phyloP scores from a whole-genome alignment of 2,113 vertebrate genomes.

The Mesocricetus auratus region DNA sequence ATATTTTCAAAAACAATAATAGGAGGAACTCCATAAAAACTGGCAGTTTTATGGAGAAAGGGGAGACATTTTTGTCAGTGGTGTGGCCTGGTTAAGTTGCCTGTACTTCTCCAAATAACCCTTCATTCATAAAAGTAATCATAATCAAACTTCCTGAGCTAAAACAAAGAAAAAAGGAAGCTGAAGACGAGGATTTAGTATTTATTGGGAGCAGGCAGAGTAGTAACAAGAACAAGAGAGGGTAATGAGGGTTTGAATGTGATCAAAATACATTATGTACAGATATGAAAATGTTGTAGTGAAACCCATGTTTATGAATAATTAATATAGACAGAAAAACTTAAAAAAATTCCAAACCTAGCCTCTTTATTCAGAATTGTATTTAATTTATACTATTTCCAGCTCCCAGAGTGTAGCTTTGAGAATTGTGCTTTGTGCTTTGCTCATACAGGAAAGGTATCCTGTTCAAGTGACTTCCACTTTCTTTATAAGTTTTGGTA shows the following conservation, averaged over 20 bases:
- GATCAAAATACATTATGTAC: not conserved
- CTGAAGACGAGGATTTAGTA: not conserved
- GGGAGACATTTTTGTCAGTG: not conserved
- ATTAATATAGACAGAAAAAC: not conserved
- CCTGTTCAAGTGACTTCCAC: not conserved
- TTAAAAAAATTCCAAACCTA: not conserved
- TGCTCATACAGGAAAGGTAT: not conserved
- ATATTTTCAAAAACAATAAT: not conserved
- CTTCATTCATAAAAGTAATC: not conserved
- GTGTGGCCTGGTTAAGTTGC: not conserved
- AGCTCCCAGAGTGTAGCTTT: not conserved
- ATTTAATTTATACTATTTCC: not conserved
- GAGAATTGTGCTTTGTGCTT: not conserved
- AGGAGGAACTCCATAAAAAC: not conserved
- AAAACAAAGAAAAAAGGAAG: not conserved
- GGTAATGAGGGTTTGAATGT: not conserved
- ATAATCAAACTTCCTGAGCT: not conserved
- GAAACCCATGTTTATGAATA: too few species aligned
- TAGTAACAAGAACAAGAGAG: not conserved
- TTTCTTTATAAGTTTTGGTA: conserved; percentile 16
- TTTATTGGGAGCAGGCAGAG: not conserved
- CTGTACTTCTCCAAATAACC: not conserved
- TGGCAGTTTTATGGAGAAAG: not conserved
- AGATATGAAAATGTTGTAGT: not conserved
- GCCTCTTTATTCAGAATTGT: not conserved